Conservation (phyloP, 2,113 vertebrate genomes). For the Chascanopsetta lugubris region DNA sequence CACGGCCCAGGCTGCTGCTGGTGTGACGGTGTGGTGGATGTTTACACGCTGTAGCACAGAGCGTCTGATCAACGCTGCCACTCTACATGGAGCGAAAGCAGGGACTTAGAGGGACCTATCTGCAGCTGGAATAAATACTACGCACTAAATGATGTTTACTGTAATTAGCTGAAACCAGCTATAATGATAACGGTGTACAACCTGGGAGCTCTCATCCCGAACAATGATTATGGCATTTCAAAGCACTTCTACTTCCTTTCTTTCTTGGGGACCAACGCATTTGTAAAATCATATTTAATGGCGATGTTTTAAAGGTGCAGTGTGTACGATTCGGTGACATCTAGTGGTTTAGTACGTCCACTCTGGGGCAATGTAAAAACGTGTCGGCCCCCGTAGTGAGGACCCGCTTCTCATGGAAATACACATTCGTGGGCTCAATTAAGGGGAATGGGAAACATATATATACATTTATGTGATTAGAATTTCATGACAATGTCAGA, state of each 20-base stretch:
- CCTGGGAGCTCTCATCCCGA: neutral
- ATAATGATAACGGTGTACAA: neutral
- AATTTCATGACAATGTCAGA: no score
- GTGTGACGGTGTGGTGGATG: neutral
- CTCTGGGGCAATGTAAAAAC: no score
- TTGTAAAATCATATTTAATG: neutral
- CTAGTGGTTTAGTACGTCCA: no score
- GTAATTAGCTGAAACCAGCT: neutral
- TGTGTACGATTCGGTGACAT: no score
- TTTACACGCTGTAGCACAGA: neutral
- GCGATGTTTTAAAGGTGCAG: neutral
- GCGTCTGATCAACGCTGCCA: no score
- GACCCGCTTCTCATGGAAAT: no score
- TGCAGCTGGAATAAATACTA: neutral
- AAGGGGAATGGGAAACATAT: no score
- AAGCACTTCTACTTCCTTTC: neutral
- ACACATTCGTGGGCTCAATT: no score
- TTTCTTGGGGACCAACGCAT: neutral
- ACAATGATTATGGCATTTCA: neutral
- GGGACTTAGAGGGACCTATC: neutral
- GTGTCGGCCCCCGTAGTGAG: no score
- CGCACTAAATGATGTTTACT: neutral
- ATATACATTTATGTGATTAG: no score
- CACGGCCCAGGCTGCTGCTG: neutral
- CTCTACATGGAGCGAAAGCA: neutral